A percentile compares a stretch with the other conserved stretches of the same genome.
Evolutionary conservation across 2,797 vertebrate genomes (phyloP).

Genomic region (Macropodus opercularis): DNA sequence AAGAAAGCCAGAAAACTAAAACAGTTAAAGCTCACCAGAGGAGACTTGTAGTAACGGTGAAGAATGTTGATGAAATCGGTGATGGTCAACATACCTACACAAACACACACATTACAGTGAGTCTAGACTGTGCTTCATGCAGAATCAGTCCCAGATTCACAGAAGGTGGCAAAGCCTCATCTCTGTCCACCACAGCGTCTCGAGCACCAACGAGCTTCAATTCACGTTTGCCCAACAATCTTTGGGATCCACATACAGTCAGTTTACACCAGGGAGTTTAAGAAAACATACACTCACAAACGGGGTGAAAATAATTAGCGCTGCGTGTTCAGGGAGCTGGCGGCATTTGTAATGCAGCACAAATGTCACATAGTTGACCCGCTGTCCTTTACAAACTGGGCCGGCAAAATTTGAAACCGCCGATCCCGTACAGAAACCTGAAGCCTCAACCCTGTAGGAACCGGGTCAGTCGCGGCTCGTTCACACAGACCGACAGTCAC

Average conservation of each 20-base stretch:
- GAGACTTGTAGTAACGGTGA: slow-evolving; percentile 95
- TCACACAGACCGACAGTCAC: no score
- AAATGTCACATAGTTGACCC: slow-evolving; percentile 37
- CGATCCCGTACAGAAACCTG: slow-evolving; percentile 14
- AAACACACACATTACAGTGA: background rate
- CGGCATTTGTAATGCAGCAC: slow-evolving; percentile 49
- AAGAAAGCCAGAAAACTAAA: background rate
- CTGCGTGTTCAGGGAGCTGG: slow-evolving; percentile 2
- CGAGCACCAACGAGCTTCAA: no score
- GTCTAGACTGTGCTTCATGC: no score
- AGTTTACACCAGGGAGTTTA: no score
- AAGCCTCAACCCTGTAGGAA: slow-evolving; percentile 19
- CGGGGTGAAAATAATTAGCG: slow-evolving; percentile 12
- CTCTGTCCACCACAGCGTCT: no score
- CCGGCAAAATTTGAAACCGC: slow-evolving; percentile 33
- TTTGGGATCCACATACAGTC: no score
- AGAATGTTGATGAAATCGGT: slow-evolving; percentile 99
- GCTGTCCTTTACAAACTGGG: slow-evolving; percentile 20
- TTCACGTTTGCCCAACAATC: no score
- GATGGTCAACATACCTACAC: slow-evolving; percentile 96
- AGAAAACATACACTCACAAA: background rate
- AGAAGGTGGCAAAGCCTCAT: no score
- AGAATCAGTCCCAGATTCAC: no score
- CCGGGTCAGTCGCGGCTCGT: no score
- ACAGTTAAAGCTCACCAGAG: slow-evolving; percentile 85